Percentiles rank a stretch among this genome's conserved stretches.
Evolutionary conservation across 2,888 invertebrate genomes (phyloP).

Genomic region (Gasteruption jaculator): DNA sequence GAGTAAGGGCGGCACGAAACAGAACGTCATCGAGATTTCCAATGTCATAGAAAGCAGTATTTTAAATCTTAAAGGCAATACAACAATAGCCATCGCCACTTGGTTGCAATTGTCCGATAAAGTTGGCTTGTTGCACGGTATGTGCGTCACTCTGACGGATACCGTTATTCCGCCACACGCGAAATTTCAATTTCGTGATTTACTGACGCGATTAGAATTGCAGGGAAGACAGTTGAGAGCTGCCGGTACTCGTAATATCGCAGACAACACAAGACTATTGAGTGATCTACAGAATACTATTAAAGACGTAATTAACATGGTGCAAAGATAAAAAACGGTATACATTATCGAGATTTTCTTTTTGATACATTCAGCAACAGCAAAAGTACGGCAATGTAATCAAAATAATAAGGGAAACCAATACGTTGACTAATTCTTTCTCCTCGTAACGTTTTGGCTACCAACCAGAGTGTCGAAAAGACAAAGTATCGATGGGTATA

Average conservation of each 20-base stretch:
- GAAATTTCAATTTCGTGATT: constrained; percentile 80
- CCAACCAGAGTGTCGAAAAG: constrained; percentile 7
- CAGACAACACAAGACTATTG: constrained; percentile 65
- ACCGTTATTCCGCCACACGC: constrained; percentile 77
- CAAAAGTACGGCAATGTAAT: no score
- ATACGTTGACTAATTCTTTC: no score
- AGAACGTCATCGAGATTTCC: constrained; percentile 63
- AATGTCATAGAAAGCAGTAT: constrained; percentile 63
- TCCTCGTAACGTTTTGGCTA: no score
- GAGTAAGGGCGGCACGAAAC: constrained; percentile 32
- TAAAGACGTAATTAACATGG: constrained; percentile 70
- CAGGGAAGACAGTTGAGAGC: constrained; percentile 67
- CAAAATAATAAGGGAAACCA: no score
- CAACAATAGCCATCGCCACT: constrained; percentile 60
- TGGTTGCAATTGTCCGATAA: constrained; percentile 79
- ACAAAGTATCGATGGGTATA: no score
- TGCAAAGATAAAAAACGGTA: constrained; percentile 59
- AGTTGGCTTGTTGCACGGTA: constrained; percentile 74
- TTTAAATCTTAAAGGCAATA: constrained; percentile 58
- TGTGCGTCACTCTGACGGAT: constrained; percentile 81
- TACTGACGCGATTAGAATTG: constrained; percentile 66
- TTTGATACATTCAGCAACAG: no score
- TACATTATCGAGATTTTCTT: constrained; percentile 5
- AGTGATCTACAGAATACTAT: constrained; percentile 70
- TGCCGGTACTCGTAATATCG: constrained; percentile 66